These are phyloP conservation scores for Rhea americana DNA, from an alignment of 2,113 vertebrate species.

Conservation along the genomic window DNA sequence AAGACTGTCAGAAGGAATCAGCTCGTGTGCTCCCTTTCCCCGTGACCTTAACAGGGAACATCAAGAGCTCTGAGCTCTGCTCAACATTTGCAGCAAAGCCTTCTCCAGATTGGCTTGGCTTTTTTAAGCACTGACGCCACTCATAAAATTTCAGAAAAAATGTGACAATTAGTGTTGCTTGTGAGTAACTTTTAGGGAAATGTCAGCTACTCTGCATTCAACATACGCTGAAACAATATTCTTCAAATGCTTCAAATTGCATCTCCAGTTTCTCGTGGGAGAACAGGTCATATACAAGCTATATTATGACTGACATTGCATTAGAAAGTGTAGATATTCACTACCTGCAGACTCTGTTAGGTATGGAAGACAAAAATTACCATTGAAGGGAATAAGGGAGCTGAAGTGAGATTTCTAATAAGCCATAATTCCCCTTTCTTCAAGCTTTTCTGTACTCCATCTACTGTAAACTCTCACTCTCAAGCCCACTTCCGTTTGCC, in stretches of 20 bases:
- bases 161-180: slow-evolving; percentile 29
- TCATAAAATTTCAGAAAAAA: not conserved
- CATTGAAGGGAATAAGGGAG: not conserved
- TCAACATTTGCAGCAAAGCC: not conserved
- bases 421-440: not conserved
- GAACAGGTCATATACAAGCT: not conserved
- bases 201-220: slow-evolving; percentile 27
- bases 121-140: not conserved
- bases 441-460: not conserved
- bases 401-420: not conserved
- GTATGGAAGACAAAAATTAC: not conserved
- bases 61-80: not conserved
- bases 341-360: not conserved
- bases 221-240: not conserved
- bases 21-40: not conserved
- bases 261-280: not conserved
- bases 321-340: not conserved
- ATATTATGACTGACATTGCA: not conserved
- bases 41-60: not conserved
- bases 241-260: not conserved
- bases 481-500: not conserved
- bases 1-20: slow-evolving; percentile 21
- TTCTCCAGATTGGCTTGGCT: not conserved
- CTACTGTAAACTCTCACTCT: not conserved
- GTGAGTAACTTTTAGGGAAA: slow-evolving; percentile 21